Conservation (phyloP, 2,113 vertebrate species). For the Dissostichus mawsoni region DNA sequence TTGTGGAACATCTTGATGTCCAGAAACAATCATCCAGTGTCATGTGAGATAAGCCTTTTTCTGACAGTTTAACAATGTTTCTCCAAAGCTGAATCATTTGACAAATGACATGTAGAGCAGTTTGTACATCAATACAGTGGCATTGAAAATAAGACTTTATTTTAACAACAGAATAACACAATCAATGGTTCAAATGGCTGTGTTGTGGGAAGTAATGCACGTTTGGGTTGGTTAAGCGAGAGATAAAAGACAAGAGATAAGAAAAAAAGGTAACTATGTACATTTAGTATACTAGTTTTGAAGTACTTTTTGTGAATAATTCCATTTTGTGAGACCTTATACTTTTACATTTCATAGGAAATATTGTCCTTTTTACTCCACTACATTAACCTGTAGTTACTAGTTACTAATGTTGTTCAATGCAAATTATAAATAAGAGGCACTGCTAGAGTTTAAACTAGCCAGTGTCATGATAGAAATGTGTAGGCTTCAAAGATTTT, state of each 20-base stretch:
- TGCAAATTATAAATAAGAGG: slow-evolving; percentile 48
- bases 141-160: slow-evolving; percentile 34
- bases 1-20: slow-evolving; percentile 38
- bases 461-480: slow-evolving; percentile 41
- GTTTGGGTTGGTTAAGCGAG: slow-evolving; percentile 10
- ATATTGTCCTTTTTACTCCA: slow-evolving; percentile 50
- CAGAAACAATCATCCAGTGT: slow-evolving; percentile 39
- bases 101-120: slow-evolving; percentile 2
- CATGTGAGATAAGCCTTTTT: slow-evolving; percentile 25
- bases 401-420: slow-evolving; percentile 47
- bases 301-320: slow-evolving; percentile 40
- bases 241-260: slow-evolving; percentile 16
- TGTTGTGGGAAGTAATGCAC: slow-evolving; percentile 16
- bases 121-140: slow-evolving; percentile 16
- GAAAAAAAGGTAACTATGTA: neutral
- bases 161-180: slow-evolving; percentile 41
- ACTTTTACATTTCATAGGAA: slow-evolving; percentile 45
- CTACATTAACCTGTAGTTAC: slow-evolving; percentile 50
- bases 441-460: slow-evolving; percentile 44
- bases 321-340: slow-evolving; percentile 57
- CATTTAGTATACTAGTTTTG: slow-evolving; percentile 46
- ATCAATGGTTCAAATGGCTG: slow-evolving; percentile 24
- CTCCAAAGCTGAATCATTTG: slow-evolving; percentile 25
- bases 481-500: slow-evolving; percentile 56
- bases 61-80: slow-evolving; percentile 32